Evolutionary conservation across 2,888 invertebrate species (phyloP).

Genomic region (Microctonus hyperodae): DNA sequence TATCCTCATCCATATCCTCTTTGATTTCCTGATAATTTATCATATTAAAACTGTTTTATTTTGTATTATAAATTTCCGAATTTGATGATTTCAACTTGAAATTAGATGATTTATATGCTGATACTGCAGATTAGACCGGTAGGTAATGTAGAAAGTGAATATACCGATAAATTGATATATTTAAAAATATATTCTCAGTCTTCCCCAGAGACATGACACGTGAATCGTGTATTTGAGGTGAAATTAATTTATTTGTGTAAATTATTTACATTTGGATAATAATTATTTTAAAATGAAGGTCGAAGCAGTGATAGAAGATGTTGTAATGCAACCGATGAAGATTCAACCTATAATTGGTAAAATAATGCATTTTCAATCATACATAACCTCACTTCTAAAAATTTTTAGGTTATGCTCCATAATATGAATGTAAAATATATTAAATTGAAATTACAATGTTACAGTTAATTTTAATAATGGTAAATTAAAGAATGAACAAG

Average conservation of each 20-base stretch:
- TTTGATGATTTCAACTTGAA: no score
- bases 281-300: conserved; percentile 44
- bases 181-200: not conserved
- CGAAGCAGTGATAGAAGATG: conserved; percentile 52
- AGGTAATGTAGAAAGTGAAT: not conserved
- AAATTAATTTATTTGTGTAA: not conserved
- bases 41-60: no score
- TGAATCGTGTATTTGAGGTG: not conserved
- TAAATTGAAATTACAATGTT: not conserved
- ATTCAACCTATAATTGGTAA: conserved; percentile 58
- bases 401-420: not conserved
- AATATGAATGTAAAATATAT: not conserved
- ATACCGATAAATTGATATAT: not conserved
- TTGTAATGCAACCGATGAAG: conserved; percentile 48
- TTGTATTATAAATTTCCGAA: no score
- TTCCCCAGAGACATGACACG: not conserved
- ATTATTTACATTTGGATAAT: not conserved
- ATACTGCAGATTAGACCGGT: no score
- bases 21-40: no score
- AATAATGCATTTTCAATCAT: not conserved
- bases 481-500: conserved; percentile 52
- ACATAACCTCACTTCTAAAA: not conserved
- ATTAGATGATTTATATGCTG: no score
- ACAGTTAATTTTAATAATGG: conserved; percentile 59
- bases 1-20: no score